Base-by-base conservation (phyloP, 2,888 invertebrate genomes). In the Leucozona laternaria region DNA sequence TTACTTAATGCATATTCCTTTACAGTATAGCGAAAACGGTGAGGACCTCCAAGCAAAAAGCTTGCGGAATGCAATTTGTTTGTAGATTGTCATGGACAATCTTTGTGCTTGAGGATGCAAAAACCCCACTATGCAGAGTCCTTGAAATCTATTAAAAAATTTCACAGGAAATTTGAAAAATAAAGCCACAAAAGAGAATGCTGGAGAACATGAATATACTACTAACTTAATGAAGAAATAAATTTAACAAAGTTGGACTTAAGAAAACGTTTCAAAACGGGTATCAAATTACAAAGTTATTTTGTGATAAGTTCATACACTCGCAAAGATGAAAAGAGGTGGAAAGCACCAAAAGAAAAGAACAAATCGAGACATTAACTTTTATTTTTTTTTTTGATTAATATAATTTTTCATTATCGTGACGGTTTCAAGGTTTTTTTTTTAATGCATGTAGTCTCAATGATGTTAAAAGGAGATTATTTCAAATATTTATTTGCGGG, bases 1-100 rank as follows among this genome's bases (percentile, higher is more conserved):
- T 81, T 76, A 76, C 70, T 81, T 81, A 71, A 53, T 37, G 45
- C 50, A 48, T 64, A 37, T 22, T 45, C 25, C 4, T 31, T 71
- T 57, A 5, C n/a, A n/a, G n/a, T 57, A 34, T 5, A 31, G 31
- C n/a, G 13, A 25, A 40, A 31, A 58, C 20, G 15, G 15, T 11
- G 15, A 48, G 13, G 34, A 58, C 50, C 66, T 68, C 22, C 0
- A 75, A 53, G 31, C 77, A 64, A 58, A 58, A 76, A 48, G 57
- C 55, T 31, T 10, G 28, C 2, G 17, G 25, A 71, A 64, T 64
- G 45, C 43, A 77, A 71, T 77, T 81, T 57, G 50, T 77, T 81
- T 77, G 68, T 60, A 34, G 17, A 40, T 68, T 75, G 79, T 68
- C 60, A 60, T 37, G 37, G 68, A 68, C 68, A 37, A 50, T 48